Conservation (phyloP, 2,888 invertebrate species). For the Erynnis tages region DNA sequence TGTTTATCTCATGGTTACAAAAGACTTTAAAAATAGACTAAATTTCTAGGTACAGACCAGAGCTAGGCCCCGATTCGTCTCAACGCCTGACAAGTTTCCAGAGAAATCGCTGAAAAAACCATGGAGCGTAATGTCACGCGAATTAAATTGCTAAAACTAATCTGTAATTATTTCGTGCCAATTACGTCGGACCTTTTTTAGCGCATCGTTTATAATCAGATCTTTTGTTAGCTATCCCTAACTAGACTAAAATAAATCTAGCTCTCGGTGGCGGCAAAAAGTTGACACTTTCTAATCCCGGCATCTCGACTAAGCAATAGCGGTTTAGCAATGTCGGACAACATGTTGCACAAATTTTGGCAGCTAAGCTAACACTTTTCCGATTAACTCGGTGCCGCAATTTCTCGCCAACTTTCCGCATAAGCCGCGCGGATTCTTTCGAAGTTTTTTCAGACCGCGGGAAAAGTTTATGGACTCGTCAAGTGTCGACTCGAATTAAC, state of each 20-base stretch:
- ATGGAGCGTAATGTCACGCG: slow-evolving; percentile 29
- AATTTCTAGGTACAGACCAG: not conserved
- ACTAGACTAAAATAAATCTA: slow-evolving; percentile 26
- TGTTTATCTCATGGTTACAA: slow-evolving; percentile 3
- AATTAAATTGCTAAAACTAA: slow-evolving; percentile 28
- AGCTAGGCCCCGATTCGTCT: slow-evolving; percentile 9
- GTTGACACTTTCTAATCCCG: slow-evolving; percentile 26
- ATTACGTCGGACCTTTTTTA: slow-evolving; percentile 25
- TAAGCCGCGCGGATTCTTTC: not conserved
- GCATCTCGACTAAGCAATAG: slow-evolving; percentile 22
- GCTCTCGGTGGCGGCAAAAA: slow-evolving; percentile 25
- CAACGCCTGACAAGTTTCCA: slow-evolving; percentile 19
- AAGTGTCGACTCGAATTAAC: not conserved
- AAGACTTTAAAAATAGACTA: not conserved
- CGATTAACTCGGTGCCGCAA: slow-evolving; percentile 22
- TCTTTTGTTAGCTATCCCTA: slow-evolving; percentile 27
- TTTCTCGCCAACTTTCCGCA: not conserved
- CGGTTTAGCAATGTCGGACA: slow-evolving; percentile 23
- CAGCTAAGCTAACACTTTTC: slow-evolving; percentile 28
- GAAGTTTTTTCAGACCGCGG: not conserved
- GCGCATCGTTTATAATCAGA: slow-evolving; percentile 23
- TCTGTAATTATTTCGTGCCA: slow-evolving; percentile 26
- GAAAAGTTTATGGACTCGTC: not conserved
- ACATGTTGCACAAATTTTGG: slow-evolving; percentile 29
- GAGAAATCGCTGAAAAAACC: slow-evolving; percentile 24